Conservation (phyloP, 2,113 vertebrate genomes). For the Ailuropoda melanoleuca region DNA sequence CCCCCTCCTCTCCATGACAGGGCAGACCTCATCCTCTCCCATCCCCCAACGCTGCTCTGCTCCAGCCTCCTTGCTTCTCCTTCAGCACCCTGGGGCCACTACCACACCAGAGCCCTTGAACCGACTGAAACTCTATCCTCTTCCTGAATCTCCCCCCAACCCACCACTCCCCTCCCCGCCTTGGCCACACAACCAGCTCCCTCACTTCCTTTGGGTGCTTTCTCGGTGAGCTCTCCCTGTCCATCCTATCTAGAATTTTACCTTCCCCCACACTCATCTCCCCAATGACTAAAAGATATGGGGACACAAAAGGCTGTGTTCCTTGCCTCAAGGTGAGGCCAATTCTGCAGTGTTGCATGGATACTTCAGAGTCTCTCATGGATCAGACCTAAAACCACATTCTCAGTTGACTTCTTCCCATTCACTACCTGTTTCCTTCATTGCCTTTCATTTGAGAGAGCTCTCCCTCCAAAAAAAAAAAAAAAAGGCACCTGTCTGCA, state of each 20-base stretch:
- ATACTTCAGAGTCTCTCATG: not conserved
- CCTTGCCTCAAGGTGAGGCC: not conserved
- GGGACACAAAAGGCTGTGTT: not conserved
- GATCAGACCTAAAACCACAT: not conserved
- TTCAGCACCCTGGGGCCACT: not conserved
- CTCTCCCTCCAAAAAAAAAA: not conserved
- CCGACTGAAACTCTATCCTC: not conserved
- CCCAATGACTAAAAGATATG: not conserved
- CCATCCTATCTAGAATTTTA: not conserved
- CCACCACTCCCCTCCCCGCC: rapidly evolving
- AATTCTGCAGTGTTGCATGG: not conserved
- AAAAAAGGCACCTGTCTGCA: not conserved
- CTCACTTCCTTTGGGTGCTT: not conserved
- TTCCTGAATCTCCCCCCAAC: not conserved
- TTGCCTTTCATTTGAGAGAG: not conserved
- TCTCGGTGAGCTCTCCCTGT: not conserved
- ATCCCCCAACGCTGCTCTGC: rapidly evolving
- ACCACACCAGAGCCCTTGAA: not conserved
- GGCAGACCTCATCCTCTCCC: not conserved
- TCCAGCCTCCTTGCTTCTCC: not conserved
- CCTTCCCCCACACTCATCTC: not conserved
- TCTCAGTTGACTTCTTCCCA: not conserved
- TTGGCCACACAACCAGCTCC: not conserved
- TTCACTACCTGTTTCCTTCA: not conserved
- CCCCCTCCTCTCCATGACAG: no score